Conservation (phyloP, 2,113 vertebrate species). For the Terrapene triunguis region DNA sequence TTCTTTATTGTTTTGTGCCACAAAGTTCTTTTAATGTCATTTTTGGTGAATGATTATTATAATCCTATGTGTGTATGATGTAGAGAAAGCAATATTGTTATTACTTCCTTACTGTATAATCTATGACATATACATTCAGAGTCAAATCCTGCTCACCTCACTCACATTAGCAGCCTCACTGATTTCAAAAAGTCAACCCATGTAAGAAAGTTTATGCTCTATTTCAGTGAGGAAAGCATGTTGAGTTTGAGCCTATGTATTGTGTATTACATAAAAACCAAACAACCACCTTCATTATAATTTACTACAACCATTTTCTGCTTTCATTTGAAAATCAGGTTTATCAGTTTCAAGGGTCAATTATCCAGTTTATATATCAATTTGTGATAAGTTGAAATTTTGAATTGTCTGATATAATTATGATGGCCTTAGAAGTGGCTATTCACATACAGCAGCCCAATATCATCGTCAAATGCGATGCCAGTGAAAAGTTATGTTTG, state of each 20-base stretch:
- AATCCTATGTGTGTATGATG: background rate
- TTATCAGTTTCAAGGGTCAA: background rate
- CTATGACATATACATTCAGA: background rate
- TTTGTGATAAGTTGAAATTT: background rate
- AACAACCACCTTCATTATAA: background rate
- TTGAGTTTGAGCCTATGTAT: background rate
- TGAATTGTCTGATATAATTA: background rate
- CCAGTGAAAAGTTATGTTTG: too few species aligned
- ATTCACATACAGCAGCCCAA: too few species aligned
- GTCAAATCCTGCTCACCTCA: background rate
- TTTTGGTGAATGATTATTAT: conserved; percentile 14
- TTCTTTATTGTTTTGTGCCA: background rate
- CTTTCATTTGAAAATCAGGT: background rate
- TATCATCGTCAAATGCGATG: too few species aligned
- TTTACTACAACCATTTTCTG: background rate
- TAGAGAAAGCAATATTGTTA: background rate
- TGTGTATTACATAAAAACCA: background rate
- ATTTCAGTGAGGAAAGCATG: background rate
- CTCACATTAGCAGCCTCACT: too few species aligned
- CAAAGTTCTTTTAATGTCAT: background rate
- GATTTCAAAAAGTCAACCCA: background rate
- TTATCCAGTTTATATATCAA: background rate
- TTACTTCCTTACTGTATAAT: background rate
- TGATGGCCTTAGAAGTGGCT: background rate
- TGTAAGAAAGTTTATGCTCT: background rate